Percentiles rank a stretch among this genome's conserved stretches.
Evolutionary conservation across 2,797 vertebrate species (phyloP).

Genomic region (Neomorphus geoffroyi): DNA sequence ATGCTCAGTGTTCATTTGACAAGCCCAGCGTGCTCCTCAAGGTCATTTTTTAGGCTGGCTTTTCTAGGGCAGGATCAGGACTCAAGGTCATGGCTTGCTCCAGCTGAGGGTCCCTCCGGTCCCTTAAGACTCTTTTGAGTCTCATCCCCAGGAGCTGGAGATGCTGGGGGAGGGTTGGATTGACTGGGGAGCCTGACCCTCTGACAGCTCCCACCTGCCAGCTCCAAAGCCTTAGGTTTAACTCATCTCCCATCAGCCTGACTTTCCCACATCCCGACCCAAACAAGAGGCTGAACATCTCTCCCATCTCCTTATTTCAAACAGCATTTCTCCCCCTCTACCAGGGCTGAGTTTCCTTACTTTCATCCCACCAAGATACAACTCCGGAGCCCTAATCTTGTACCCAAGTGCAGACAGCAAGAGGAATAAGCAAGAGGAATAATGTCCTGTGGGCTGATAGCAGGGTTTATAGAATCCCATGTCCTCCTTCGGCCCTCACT

Average conservation of each 20-base stretch:
- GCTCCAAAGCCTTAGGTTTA: neutral
- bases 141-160: neutral
- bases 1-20: neutral
- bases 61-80: too few relatives aligned
- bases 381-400: conserved; percentile 26
- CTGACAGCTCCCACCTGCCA: neutral
- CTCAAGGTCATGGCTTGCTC: neutral
- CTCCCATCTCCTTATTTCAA: neutral
- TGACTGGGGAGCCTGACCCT: neutral
- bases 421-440: neutral
- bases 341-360: neutral
- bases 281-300: neutral
- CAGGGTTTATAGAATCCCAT: neutral
- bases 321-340: neutral
- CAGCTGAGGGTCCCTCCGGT: neutral
- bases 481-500: neutral
- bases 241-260: neutral
- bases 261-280: neutral
- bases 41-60: neutral
- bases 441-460: neutral
- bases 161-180: neutral
- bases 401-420: neutral
- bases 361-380: neutral
- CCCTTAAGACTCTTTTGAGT: fast-evolving
- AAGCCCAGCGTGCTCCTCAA: fast-evolving